phyloP scores from a whole-genome alignment of 2,888 invertebrate genomes.

The Hecatera dysodea region DNA sequence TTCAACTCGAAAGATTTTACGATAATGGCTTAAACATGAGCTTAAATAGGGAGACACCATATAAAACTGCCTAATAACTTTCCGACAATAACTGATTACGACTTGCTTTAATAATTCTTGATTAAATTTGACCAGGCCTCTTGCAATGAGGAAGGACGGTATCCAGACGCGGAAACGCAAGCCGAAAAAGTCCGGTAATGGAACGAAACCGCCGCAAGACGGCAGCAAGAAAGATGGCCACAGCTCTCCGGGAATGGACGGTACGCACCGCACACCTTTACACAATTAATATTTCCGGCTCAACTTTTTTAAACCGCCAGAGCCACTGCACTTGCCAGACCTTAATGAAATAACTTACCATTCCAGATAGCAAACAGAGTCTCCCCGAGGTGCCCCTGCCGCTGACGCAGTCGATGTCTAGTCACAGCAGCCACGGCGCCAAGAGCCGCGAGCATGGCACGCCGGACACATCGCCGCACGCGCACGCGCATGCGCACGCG shows the following conservation, averaged over 20 bases:
- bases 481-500: constrained; percentile 52
- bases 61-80: too few relatives aligned
- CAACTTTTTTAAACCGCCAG: neutral
- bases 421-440: constrained; percentile 64
- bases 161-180: constrained; percentile 99
- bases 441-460: constrained; percentile 82
- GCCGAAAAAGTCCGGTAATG: constrained; percentile 94
- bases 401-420: constrained; percentile 76
- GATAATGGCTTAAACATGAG: too few relatives aligned
- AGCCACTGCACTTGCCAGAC: neutral
- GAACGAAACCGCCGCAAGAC: constrained; percentile 83
- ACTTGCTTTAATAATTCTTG: neutral
- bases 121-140: constrained; percentile 91
- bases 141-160: constrained; percentile 99
- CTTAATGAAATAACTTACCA: neutral
- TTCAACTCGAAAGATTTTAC: too few relatives aligned
- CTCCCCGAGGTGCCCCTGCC: constrained; percentile 87
- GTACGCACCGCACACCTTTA: constrained; percentile 66
- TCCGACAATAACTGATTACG: too few relatives aligned
- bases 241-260: constrained; percentile 85
- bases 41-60: too few relatives aligned
- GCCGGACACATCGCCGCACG: constrained; percentile 76
- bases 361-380: constrained; percentile 83
- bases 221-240: constrained; percentile 86
- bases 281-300: too few relatives aligned